phyloP scores from a whole-genome alignment of 2,888 invertebrate genomes.

The Hololepta plana region DNA sequence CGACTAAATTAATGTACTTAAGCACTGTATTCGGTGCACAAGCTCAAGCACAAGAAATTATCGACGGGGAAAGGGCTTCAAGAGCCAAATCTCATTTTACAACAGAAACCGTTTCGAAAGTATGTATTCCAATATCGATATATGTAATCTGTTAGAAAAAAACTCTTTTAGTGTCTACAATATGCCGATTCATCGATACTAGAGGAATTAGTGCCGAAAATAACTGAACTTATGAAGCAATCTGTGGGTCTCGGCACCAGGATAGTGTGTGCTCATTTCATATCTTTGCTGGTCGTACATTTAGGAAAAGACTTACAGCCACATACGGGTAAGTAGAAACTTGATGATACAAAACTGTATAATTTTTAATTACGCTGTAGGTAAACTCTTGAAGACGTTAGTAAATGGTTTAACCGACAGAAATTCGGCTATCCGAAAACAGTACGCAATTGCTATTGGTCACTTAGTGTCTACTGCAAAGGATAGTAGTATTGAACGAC shows the following conservation, averaged over 20 bases:
- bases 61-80: slow-evolving; percentile 65
- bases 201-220: slow-evolving; percentile 61
- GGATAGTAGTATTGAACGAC: slow-evolving; percentile 46
- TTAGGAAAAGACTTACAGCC: slow-evolving; percentile 35
- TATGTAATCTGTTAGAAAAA: too few species aligned
- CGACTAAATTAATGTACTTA: slow-evolving; percentile 58
- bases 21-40: slow-evolving; percentile 52
- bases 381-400: slow-evolving; percentile 41
- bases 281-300: slow-evolving; percentile 43
- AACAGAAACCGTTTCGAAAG: slow-evolving; percentile 71
- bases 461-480: slow-evolving; percentile 70
- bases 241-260: slow-evolving; percentile 73
- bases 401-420: slow-evolving; percentile 68
- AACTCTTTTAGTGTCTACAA: slow-evolving; percentile 37
- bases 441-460: slow-evolving; percentile 69
- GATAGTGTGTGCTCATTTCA: slow-evolving; percentile 62
- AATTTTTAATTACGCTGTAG: slow-evolving; percentile 12
- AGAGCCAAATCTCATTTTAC: slow-evolving; percentile 74
- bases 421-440: slow-evolving; percentile 66
- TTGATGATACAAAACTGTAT: not conserved
- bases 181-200: slow-evolving; percentile 61
- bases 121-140: slow-evolving; percentile 19
- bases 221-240: slow-evolving; percentile 62
- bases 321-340: slow-evolving; percentile 30
- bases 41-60: slow-evolving; percentile 49